These are phyloP conservation scores for Aphaenogaster ashmeadi DNA, from an alignment of 1,140 invertebrate genomes.

Conservation along the genomic window DNA sequence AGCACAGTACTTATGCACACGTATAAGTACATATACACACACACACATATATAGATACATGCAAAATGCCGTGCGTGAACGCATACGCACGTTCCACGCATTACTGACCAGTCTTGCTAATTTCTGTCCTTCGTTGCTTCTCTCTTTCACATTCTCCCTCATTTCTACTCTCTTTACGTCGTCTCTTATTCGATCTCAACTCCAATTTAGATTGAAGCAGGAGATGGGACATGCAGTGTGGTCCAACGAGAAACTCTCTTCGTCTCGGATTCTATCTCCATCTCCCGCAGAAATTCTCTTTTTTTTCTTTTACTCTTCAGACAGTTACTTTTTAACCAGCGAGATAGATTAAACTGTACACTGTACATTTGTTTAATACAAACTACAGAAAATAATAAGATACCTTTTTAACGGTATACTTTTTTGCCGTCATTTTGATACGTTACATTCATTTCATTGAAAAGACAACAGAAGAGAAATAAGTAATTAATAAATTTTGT, in stretches of 20 bases:
- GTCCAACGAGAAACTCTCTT: constrained; percentile 71
- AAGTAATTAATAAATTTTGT: not conserved
- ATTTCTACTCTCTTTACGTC: not conserved
- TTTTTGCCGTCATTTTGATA: not conserved
- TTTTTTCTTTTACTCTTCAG: constrained; percentile 26
- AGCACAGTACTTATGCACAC: not conserved
- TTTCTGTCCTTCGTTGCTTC: constrained; percentile 68
- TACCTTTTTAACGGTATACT: not conserved
- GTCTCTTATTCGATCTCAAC: constrained; percentile 53
- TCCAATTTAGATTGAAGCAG: constrained; percentile 77
- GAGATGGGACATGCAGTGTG: constrained; percentile 14
- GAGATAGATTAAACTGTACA: constrained; percentile 8
- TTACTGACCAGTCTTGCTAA: constrained; percentile 57
- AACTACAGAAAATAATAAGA: not conserved
- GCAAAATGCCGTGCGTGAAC: not conserved
- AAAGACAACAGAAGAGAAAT: not conserved
- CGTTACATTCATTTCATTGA: not conserved
- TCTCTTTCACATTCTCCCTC: constrained; percentile 13
- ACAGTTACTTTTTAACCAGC: constrained; percentile 29
- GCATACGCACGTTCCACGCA: not conserved
- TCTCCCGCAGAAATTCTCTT: constrained; percentile 7
- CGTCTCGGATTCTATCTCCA: constrained; percentile 63
- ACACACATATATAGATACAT: not conserved
- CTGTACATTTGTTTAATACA: not conserved
- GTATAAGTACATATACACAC: not conserved